These are phyloP conservation scores for Brachycybe producta DNA, from an alignment of 2,888 invertebrate species.

Conservation along the genomic window DNA sequence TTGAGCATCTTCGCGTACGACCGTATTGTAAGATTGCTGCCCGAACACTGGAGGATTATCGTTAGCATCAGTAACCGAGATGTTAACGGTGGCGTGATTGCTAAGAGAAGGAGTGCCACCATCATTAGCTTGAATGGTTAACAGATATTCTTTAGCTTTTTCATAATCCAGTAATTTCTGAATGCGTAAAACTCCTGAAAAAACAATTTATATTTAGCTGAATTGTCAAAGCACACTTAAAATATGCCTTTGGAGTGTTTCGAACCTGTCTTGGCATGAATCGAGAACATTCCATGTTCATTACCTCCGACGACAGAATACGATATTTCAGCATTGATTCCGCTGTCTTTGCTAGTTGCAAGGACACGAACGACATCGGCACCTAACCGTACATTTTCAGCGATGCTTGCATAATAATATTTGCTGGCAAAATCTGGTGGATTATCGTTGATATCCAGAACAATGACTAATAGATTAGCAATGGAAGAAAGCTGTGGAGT, in stretches of 20 bases:
- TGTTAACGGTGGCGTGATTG: constrained; percentile 72
- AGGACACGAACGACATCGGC: constrained; percentile 68
- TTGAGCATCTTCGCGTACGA: constrained; percentile 64
- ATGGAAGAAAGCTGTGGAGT: constrained; percentile 54
- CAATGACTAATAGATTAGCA: constrained; percentile 59
- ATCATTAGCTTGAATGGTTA: constrained; percentile 81
- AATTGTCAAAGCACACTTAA: background rate
- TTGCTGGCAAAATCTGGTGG: constrained; percentile 81
- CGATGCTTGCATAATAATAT: constrained; percentile 60
- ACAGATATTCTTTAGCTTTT: constrained; percentile 65
- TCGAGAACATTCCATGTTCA: constrained; percentile 68
- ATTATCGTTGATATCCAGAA: constrained; percentile 86
- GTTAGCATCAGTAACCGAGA: constrained; percentile 71
- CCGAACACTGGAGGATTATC: constrained; percentile 74
- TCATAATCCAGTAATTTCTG: constrained; percentile 76
- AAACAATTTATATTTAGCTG: constrained; percentile 32
- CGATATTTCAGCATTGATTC: constrained; percentile 81
- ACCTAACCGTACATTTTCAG: constrained; percentile 60
- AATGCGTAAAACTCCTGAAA: constrained; percentile 55
- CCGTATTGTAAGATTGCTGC: constrained; percentile 58
- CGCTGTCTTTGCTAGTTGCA: constrained; percentile 85
- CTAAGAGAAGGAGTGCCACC: constrained; percentile 78
- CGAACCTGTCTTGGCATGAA: constrained; percentile 49
- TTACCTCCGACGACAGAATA: constrained; percentile 80
- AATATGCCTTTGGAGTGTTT: background rate